Conservation (phyloP, 2,113 vertebrate species). For the Anguilla rostrata region DNA sequence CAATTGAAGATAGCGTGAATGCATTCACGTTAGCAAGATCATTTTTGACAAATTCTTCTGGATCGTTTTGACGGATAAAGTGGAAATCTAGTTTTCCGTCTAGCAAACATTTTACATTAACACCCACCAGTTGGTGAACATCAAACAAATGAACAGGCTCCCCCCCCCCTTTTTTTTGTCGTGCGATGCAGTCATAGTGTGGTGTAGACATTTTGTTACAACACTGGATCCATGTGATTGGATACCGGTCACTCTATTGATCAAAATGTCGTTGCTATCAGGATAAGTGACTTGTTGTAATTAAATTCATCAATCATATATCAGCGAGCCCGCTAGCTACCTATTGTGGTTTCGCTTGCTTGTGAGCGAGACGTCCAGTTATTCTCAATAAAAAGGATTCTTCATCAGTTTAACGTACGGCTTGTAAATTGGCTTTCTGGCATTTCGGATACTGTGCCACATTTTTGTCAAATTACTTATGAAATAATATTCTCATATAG, state of each 20-base stretch:
- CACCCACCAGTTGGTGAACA: not conserved
- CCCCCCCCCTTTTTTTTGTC: no score
- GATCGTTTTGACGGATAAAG: no score
- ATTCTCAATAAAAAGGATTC: not conserved
- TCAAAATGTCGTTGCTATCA: slow-evolving; percentile 23
- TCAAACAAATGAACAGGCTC: not conserved
- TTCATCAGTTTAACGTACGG: not conserved
- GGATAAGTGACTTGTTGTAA: not conserved
- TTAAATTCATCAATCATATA: not conserved
- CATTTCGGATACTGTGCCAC: not conserved
- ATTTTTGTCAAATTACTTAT: not conserved
- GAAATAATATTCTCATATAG: not conserved
- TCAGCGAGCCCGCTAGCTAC: not conserved
- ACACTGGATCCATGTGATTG: slow-evolving; percentile 18
- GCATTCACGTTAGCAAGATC: no score
- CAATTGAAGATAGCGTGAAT: no score
- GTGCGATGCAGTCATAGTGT: not conserved
- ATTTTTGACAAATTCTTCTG: no score
- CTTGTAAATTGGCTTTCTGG: not conserved
- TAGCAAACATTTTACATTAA: not conserved
- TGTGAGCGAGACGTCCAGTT: not conserved
- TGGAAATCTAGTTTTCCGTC: no score
- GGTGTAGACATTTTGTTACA: slow-evolving; percentile 34
- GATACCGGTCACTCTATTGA: slow-evolving; percentile 15
- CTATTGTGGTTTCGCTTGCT: not conserved